Evolutionary conservation across 2,797 vertebrate species (phyloP).

Genomic region (Sebastolobus altivelis): DNA sequence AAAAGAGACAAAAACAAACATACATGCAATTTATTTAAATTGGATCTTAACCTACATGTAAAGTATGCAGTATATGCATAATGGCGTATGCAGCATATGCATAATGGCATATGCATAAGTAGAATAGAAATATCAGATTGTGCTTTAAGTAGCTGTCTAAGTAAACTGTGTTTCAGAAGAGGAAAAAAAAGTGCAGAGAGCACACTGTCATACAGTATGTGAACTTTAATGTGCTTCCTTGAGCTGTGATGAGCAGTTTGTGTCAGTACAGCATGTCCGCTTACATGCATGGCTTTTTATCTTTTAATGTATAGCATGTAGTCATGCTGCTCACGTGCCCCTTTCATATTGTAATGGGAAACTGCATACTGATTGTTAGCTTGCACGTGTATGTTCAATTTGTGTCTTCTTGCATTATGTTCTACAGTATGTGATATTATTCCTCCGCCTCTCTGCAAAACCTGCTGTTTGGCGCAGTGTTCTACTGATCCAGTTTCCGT

Average conservation of each 20-base stretch:
- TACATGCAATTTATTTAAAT: not conserved
- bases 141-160: not conserved
- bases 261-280: conserved; percentile 2
- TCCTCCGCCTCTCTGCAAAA: conserved; percentile 5
- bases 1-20: not conserved
- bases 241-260: not conserved
- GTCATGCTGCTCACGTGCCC: not conserved
- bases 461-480: not conserved
- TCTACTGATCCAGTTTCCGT: conserved; percentile 7
- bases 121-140: not conserved
- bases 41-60: not conserved
- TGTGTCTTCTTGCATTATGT: not conserved
- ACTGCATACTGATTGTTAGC: not conserved
- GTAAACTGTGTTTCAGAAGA: not conserved
- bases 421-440: not conserved
- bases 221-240: conserved; percentile 4
- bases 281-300: conserved; percentile 16
- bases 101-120: not conserved
- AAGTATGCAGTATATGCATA: not conserved
- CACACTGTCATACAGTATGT: not conserved
- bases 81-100: not conserved
- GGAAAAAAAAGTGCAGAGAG: not conserved
- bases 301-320: conserved; percentile 21
- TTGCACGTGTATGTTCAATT: not conserved
- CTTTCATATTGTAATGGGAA: conserved; percentile 8